Evolutionary conservation across 2,113 vertebrate genomes (phyloP), one percentile per base, ranked within the genome.

Genomic region (Psophia crepitans): DNA sequence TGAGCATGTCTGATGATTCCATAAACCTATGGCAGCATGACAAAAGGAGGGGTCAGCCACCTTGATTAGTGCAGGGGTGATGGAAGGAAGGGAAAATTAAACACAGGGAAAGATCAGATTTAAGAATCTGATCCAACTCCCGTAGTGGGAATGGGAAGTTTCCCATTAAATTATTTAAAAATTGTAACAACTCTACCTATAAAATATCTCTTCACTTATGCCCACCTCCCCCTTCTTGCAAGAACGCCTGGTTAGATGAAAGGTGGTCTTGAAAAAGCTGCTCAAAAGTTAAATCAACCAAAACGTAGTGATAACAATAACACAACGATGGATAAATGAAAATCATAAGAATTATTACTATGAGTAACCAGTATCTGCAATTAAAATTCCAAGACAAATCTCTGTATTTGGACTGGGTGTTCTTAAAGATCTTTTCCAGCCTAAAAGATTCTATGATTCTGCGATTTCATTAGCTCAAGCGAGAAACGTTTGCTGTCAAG

Each of bases 1-100:
- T 33, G 80, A n/a, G 37, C 44, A 49, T 49, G n/a, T 77, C 32
- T 89, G 87, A 89, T 89, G 81, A 49, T 91, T 95, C 86, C 80
- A 93, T 93, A 87, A 83, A 93, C 15, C 39, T 57, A 77, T 87
- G 84, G 43, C 89, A 96, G 58, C 19, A 68, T 73, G 88, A 93
- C 48, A 96, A 97, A 79, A 76, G 79, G 54, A 61, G 43, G 63
- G 75, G 66, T 96, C 70, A 77, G 39, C 44, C 32, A 30, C n/a
- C 20, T 54, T 70, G 54, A 89, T 94, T 93, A 94, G 43, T 22
- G 41, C 0, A 4, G 27, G 64, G 14, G 75, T 12, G 17, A 39
- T 61, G 71, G 80, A 65, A 66, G 39, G 63, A 85, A 84, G 22
- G 57, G 43, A 84, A 83, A 64, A 73, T 78, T 48, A 66, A 94